Conservation (phyloP, 2,113 vertebrate species). For the Beaufortia kweichowensis region DNA sequence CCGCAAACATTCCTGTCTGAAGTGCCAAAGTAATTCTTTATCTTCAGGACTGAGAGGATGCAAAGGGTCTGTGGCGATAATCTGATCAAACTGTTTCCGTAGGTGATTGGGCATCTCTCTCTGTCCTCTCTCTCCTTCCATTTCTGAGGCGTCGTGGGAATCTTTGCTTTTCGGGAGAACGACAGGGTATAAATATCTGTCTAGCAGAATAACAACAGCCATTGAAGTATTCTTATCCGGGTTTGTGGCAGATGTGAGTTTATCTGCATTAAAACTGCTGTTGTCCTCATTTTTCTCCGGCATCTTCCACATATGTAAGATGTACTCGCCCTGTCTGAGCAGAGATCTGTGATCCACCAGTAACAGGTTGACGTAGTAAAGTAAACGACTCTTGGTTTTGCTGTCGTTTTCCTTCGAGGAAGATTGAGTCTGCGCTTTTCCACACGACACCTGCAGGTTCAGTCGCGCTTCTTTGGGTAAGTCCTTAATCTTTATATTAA, state of each 20-base stretch:
- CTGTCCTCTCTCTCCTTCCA: slow-evolving; percentile 80
- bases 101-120: slow-evolving; percentile 96
- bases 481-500: slow-evolving; percentile 92
- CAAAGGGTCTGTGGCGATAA: slow-evolving; percentile 89
- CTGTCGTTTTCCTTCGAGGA: slow-evolving; percentile 84
- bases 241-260: slow-evolving; percentile 96
- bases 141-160: slow-evolving; percentile 63
- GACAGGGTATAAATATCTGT: slow-evolving; percentile 94
- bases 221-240: slow-evolving; percentile 92
- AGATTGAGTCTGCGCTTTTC: slow-evolving; percentile 78
- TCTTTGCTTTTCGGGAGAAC: slow-evolving; percentile 89
- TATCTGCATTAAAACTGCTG: slow-evolving; percentile 93
- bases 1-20: slow-evolving; percentile 90
- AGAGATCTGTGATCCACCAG: slow-evolving; percentile 94
- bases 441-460: slow-evolving; percentile 91
- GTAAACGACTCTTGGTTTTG: slow-evolving; percentile 86
- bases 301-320: slow-evolving; percentile 98
- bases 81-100: slow-evolving; percentile 93
- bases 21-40: slow-evolving; percentile 97
- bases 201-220: slow-evolving; percentile 89
- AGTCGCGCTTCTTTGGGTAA: slow-evolving; percentile 91
- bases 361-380: slow-evolving; percentile 95
- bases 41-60: slow-evolving; percentile 92
- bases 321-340: slow-evolving; percentile 90
- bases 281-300: slow-evolving; percentile 92